Conservation (phyloP, 2,797 vertebrate species). For the Sebastiscus albofasciatus region DNA sequence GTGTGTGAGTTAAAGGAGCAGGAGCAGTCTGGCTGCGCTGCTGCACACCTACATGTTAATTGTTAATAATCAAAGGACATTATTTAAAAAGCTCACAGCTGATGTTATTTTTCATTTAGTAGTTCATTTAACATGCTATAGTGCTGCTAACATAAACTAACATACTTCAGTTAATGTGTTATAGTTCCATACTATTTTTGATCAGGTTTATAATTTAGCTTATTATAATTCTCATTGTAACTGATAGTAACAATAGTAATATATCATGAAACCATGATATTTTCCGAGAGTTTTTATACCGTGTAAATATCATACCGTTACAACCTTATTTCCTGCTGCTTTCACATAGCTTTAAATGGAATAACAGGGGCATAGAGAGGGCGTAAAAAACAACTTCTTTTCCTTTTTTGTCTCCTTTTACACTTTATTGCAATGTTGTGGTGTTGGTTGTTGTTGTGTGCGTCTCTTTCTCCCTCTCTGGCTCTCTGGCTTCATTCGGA, state of each 20-base stretch:
- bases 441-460: conserved; percentile 80
- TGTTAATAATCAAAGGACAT: neutral
- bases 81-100: neutral
- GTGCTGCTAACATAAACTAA: neutral
- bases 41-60: neutral
- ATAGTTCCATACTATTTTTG: neutral
- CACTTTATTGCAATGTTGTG: conserved; percentile 85
- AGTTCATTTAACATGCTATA: neutral
- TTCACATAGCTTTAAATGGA: conserved; percentile 37
- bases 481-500: conserved; percentile 66
- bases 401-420: conserved; percentile 67
- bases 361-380: conserved; percentile 25
- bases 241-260: neutral
- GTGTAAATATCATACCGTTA: neutral
- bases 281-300: neutral
- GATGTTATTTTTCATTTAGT: neutral
- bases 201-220: neutral
- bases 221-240: neutral
- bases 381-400: conserved; percentile 50
- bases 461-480: conserved; percentile 68
- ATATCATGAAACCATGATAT: too few species aligned
- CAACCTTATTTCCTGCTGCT: conserved; percentile 22
- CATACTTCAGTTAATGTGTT: neutral
- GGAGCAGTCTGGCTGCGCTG: neutral
- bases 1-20: neutral